These are phyloP conservation scores for Lineus longissimus DNA, from an alignment of 1,140 invertebrate species.

Conservation along the genomic window DNA sequence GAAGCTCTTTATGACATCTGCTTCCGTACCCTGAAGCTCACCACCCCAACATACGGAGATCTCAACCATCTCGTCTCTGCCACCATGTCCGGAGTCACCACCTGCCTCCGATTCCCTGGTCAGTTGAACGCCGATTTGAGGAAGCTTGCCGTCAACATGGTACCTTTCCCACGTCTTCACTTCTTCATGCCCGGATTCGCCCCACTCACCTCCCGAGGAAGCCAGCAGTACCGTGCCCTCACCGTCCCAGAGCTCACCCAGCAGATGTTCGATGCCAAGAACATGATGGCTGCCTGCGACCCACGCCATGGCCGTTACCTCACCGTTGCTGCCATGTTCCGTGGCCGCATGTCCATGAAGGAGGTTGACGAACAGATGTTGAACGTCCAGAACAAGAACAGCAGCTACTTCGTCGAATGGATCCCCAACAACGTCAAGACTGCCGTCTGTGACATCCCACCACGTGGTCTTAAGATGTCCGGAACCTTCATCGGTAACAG, in stretches of 20 bases:
- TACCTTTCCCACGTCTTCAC: constrained; percentile 88
- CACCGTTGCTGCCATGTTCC: constrained; percentile 87
- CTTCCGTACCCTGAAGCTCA: constrained; percentile 67
- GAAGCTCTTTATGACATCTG: constrained; percentile 77
- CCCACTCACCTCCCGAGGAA: constrained; percentile 73
- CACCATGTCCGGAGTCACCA: constrained; percentile 81
- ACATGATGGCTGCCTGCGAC: constrained; percentile 90
- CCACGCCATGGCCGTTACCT: constrained; percentile 84
- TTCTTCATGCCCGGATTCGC: constrained; percentile 95
- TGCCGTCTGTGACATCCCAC: constrained; percentile 64
- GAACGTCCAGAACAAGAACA: constrained; percentile 83
- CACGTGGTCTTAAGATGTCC: constrained; percentile 59
- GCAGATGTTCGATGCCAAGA: constrained; percentile 66
- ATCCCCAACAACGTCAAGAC: constrained; percentile 66
- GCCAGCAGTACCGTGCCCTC: constrained; percentile 41
- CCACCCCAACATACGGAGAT: constrained; percentile 67
- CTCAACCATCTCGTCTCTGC: constrained; percentile 61
- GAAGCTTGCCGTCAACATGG: constrained; percentile 94
- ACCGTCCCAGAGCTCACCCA: constrained; percentile 77
- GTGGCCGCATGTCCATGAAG: constrained; percentile 90
- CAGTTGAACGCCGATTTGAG: constrained; percentile 75
- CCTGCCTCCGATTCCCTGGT: constrained; percentile 58
- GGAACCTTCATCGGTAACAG: constrained; percentile 57
- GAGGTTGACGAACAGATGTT: constrained; percentile 70
- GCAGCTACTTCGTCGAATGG: constrained; percentile 66